phyloP scores from a whole-genome alignment of 2,797 vertebrate species.

The Calcarius lapponicus region DNA sequence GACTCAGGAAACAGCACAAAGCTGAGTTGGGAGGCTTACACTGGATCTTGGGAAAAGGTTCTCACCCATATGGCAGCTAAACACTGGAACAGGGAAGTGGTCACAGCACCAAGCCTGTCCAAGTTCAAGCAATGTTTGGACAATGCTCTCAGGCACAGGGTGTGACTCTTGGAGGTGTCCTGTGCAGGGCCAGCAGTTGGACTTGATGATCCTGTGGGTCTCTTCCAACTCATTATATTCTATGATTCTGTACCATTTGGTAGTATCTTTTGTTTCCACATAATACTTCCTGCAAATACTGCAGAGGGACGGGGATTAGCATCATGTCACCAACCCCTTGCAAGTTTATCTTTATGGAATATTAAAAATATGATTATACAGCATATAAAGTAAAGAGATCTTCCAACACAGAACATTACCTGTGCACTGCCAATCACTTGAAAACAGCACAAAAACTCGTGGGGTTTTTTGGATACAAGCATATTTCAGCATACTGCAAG shows the following conservation, averaged over 20 bases:
- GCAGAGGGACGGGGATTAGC: background rate
- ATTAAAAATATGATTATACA: background rate
- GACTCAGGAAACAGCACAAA: background rate
- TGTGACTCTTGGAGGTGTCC: background rate
- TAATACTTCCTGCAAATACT: background rate
- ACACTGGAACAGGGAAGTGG: background rate
- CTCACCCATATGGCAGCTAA: background rate
- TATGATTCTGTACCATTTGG: background rate
- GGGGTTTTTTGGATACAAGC: background rate
- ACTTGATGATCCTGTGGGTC: background rate
- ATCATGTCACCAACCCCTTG: background rate
- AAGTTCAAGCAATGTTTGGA: background rate
- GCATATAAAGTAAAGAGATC: background rate
- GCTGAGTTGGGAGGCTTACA: accelerated
- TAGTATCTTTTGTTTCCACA: background rate
- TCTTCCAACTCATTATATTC: background rate
- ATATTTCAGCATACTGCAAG: background rate
- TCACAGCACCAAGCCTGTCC: background rate
- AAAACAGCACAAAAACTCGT: background rate
- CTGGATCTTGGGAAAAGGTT: background rate
- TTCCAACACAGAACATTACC: background rate
- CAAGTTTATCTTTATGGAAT: background rate
- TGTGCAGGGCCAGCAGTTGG: background rate
- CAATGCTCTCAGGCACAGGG: background rate
- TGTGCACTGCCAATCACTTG: background rate